phyloP scores from a whole-genome alignment of 2,113 vertebrate genomes.

The Bufo gargarizans region DNA sequence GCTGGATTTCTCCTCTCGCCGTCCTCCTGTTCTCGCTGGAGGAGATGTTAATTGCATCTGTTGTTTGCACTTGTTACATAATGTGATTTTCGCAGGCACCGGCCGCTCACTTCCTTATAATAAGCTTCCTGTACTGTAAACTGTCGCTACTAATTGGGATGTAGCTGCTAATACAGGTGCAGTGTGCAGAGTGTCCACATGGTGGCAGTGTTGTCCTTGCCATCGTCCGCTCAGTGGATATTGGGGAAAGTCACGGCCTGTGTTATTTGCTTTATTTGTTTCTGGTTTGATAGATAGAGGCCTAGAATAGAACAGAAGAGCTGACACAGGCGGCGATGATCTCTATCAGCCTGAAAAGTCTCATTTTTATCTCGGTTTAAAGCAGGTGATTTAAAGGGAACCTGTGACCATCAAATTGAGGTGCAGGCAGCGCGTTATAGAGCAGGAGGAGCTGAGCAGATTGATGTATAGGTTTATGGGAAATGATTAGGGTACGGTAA shows the following conservation, averaged over 20 bases:
- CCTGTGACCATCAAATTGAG: background rate
- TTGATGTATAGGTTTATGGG: too few species aligned
- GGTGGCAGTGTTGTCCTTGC: background rate
- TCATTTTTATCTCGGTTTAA: background rate
- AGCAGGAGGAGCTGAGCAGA: too few species aligned
- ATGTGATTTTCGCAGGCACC: background rate
- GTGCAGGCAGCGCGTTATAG: too few species aligned
- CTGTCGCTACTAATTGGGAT: background rate
- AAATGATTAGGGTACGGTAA: too few species aligned
- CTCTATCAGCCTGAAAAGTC: background rate
- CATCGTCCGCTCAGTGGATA: background rate
- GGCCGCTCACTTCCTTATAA: background rate
- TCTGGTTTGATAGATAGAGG: background rate
- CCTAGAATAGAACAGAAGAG: background rate
- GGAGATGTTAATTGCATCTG: background rate
- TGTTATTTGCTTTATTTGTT: background rate
- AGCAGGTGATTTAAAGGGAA: background rate
- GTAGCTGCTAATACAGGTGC: background rate
- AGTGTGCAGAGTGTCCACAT: background rate
- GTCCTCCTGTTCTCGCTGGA: background rate
- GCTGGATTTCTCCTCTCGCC: background rate
- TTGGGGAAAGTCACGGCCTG: background rate
- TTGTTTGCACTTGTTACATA: slow-evolving; percentile 2
- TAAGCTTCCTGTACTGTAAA: background rate
- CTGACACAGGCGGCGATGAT: background rate